Conservation (phyloP, 2,797 vertebrate species). For the Numenius phaeopus region DNA sequence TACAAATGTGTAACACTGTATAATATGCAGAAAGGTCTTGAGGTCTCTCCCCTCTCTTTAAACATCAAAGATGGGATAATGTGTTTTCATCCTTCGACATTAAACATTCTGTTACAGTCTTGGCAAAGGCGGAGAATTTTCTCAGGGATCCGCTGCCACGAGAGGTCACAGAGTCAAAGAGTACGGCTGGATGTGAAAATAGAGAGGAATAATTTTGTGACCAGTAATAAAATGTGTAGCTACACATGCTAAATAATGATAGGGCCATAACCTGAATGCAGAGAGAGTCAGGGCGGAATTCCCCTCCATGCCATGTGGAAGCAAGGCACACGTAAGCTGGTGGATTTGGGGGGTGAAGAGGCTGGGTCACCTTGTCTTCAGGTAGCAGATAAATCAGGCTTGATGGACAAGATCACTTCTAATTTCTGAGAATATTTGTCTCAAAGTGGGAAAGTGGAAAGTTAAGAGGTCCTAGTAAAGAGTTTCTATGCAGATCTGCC, state of each 20-base stretch:
- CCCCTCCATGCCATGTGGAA: neutral
- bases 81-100: constrained; percentile 64
- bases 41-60: constrained; percentile 58
- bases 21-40: constrained; percentile 60
- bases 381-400: neutral
- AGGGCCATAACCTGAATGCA: neutral
- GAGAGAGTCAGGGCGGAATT: constrained; percentile 17
- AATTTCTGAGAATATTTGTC: neutral
- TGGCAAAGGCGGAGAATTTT: constrained; percentile 49
- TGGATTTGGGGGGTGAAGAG: neutral
- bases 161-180: constrained; percentile 38
- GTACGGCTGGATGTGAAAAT: neutral
- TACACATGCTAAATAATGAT: constrained; percentile 25
- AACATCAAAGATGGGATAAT: constrained; percentile 69
- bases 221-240: constrained; percentile 41
- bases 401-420: neutral
- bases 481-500: neutral
- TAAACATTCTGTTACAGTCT: constrained; percentile 44
- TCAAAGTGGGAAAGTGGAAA: neutral
- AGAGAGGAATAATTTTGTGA: constrained; percentile 62
- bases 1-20: constrained; percentile 37
- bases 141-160: neutral
- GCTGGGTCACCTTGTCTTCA: neutral
- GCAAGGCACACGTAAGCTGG: neutral
- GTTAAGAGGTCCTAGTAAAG: neutral